A percentile compares a stretch with the other conserved stretches of the same genome.
phyloP scores from a whole-genome alignment of 2,888 invertebrate genomes.

The Ichneumoninae sp. region DNA sequence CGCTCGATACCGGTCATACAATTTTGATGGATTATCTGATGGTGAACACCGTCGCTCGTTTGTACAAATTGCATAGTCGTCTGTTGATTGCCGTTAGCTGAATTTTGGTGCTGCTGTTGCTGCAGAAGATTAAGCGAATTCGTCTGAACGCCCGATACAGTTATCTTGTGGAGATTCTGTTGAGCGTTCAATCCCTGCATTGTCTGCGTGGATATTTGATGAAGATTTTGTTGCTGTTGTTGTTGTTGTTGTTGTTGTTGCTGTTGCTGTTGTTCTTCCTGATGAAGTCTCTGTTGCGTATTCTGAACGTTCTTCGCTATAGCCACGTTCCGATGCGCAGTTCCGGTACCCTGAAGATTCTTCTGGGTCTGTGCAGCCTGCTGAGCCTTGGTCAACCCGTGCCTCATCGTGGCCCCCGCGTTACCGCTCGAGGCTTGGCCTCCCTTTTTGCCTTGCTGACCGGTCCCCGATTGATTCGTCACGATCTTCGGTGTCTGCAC shows the following conservation, averaged over 20 bases:
- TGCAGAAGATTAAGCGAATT: constrained; percentile 77
- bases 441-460: constrained; percentile 58
- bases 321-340: constrained; percentile 75
- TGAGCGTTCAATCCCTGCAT: constrained; percentile 80
- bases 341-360: constrained; percentile 68
- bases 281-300: constrained; percentile 73
- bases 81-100: constrained; percentile 68
- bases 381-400: constrained; percentile 62
- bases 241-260: constrained; percentile 72
- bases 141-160: constrained; percentile 71
- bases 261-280: constrained; percentile 77
- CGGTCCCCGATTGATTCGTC: constrained; percentile 51
- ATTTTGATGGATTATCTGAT: constrained; percentile 69
- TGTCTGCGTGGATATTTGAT: constrained; percentile 80
- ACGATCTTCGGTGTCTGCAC: constrained; percentile 50
- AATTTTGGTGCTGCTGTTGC: constrained; percentile 80
- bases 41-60: constrained; percentile 66
- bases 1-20: constrained; percentile 72
- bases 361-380: constrained; percentile 62
- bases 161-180: constrained; percentile 79
- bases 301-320: constrained; percentile 76
- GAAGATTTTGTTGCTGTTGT: constrained; percentile 78
- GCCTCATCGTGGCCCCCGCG: constrained; percentile 65
- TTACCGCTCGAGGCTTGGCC: constrained; percentile 23
- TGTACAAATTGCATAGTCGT: constrained; percentile 67